phyloP scores from a whole-genome alignment of 2,113 vertebrate genomes.

The Caloenas nicobarica region DNA sequence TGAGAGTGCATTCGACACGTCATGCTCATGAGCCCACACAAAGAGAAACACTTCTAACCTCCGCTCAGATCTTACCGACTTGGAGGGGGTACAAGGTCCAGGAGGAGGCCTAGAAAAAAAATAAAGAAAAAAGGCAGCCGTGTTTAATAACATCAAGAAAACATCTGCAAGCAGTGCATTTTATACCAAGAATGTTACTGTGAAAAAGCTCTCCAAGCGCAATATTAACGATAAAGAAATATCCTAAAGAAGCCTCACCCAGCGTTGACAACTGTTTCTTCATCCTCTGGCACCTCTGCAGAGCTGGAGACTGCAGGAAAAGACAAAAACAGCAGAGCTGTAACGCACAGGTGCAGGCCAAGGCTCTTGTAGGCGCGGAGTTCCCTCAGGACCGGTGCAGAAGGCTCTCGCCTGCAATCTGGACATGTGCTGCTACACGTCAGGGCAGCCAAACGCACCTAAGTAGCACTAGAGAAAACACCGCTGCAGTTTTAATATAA shows the following conservation, averaged over 20 bases:
- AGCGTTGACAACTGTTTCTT: constrained; percentile 64
- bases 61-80: constrained; percentile 45
- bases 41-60: not conserved
- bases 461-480: not conserved
- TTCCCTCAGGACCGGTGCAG: not conserved
- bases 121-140: not conserved
- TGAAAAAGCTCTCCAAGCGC: not conserved
- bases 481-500: not conserved
- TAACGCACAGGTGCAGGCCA: not conserved
- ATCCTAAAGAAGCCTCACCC: constrained; percentile 59
- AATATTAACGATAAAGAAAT: not conserved
- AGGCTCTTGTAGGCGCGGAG: accelerated
- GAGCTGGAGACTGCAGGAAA: constrained; percentile 65
- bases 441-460: accelerated
- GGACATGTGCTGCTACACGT: accelerated
- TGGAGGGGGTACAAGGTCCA: not conserved
- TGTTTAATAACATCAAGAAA: not conserved
- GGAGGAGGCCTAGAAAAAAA: constrained; percentile 13
- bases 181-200: not conserved
- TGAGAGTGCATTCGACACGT: accelerated
- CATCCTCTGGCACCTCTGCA: constrained; percentile 54
- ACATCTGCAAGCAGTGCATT: not conserved
- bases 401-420: not conserved
- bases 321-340: not conserved
- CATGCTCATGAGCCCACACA: not conserved